These are phyloP conservation scores for Patiria miniata DNA, from an alignment of 35 echinoderm and acorn worm genomes.

Conservation along the genomic window DNA sequence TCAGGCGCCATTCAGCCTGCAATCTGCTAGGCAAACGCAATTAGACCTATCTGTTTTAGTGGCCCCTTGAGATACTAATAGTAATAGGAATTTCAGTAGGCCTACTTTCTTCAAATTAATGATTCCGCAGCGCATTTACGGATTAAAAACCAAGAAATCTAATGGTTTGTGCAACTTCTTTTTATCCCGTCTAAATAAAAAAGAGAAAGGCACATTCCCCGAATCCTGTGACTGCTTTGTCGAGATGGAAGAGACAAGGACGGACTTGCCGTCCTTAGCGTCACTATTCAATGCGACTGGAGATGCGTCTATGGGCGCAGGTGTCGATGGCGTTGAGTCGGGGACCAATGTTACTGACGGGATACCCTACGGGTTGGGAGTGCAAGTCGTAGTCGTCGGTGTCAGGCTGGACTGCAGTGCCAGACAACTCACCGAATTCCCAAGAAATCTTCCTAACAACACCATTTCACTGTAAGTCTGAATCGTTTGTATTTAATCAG, in stretches of 20 bases:
- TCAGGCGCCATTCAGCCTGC: no score
- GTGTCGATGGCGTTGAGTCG: not conserved
- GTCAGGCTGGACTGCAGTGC: conserved; percentile 26
- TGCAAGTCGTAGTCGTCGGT: not conserved
- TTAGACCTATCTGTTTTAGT: no score
- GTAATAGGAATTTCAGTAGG: no score
- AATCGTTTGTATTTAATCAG: not conserved
- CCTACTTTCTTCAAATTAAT: no score
- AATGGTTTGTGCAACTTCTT: not conserved
- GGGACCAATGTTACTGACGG: not conserved
- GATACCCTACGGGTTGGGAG: not conserved
- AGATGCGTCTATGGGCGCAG: not conserved
- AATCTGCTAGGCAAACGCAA: no score
- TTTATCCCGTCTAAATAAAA: not conserved
- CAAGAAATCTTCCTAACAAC: conserved; percentile 23
- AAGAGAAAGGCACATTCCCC: conserved; percentile 10
- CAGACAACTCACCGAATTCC: conserved; percentile 22
- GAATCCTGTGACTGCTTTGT: not conserved
- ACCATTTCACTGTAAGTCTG: conserved; percentile 11
- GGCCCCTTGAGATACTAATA: no score
- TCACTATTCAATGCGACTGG: not conserved
- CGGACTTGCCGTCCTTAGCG: not conserved
- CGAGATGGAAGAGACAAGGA: not conserved
- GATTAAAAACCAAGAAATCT: no score
- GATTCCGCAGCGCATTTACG: no score